Evolutionary conservation across 1,140 invertebrate species (phyloP), one percentile per base, ranked within the genome.

Genomic region (Papilio glaucus): DNA sequence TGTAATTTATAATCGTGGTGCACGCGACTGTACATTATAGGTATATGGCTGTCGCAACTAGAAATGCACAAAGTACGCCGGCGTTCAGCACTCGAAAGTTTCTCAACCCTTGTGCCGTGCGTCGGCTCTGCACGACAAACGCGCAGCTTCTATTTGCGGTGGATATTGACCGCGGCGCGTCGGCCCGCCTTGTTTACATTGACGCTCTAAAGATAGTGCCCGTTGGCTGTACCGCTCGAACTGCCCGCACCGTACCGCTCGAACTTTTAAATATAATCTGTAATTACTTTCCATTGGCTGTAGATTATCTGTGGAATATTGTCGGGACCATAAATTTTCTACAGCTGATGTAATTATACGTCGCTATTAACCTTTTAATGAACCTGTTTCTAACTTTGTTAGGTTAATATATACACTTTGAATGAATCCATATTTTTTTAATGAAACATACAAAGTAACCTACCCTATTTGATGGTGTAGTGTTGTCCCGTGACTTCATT

Each of bases 81-180:
- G n/a, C 61, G 29, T 2, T 12, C 33, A 15, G 61, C 15, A 63
- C 61, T 63, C 61, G 61, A 63, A 63, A 63, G 61, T 63, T 63
- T 63, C 61, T 63, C 61, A 63, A 63, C 61, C 61, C 61, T 39
- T 21, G 29, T 39, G 61, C 18, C 8, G 49, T 37, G 37, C 49
- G 42, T 45, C 42, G 49, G 49, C 49, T 53, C 10, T 21, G 37
- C 61, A 39, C 61, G 61, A 63, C 61, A 63, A 63, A 63, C 61
- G 61, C 61, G 61, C 61, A 38, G 61, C 61, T 38, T 63, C 61
- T 63, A 63, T 63, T 63, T 63, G 61, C 61, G 61, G 61, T 63
- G 37, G 61, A 39, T 63, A 63, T 63, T 63, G 61, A 63, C 61
- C 61, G 61, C 61, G 15, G 29, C 26, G 57, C 29, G 57, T 18